Base-by-base conservation (phyloP, 2,113 vertebrate genomes). In the Tachysurus vachellii region DNA sequence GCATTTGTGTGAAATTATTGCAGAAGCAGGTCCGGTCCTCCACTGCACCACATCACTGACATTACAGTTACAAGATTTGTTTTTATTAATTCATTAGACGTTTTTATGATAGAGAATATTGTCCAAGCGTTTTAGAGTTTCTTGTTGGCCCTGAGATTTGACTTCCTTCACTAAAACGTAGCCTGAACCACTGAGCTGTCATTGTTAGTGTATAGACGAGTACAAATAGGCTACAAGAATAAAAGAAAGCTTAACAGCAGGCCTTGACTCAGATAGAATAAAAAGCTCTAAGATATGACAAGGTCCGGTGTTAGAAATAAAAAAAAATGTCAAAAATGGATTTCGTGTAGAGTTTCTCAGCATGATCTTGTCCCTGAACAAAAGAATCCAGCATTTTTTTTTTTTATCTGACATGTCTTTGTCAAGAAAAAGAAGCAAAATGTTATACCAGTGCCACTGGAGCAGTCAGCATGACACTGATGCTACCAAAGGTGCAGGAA, bases 261-360 rank as follows among this genome's bases (percentile, higher is more conserved):
- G 23, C 75, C 50, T 79, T 28, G 75, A 77, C 75, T 77, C 26
- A 53, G 12, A 80, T 16, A 80, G n/a, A 36, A 36, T 80, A 57
- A 82, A 82, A 8, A 61, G 26, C 59, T 23, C 12, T 64, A 47
- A 53, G 42, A 75, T 75, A 53, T 9, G 26, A 83, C 81, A 83
- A 53, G 21, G 21, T 44, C 59, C 1, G 26, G 81, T 17, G 26
- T 83, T 16, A 44, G n/a, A 21, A 19, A 17, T 17, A 26, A 56
- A 16, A 82, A 70, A 66, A 66, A 59, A 70, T 82, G 61, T 66
- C 80, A 66, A 82, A 64, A 83, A 80, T 17, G 14, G 16, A 80
- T 57, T 82, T 21, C 28, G 12, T 66, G 8, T 50, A 70, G 28
- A 70, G 8, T 9, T 83, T 83, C 50, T n/a, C 64, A 70, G 17